Base-by-base conservation (phyloP, 1,140 invertebrate genomes). In the Hesperophylax magnus region DNA sequence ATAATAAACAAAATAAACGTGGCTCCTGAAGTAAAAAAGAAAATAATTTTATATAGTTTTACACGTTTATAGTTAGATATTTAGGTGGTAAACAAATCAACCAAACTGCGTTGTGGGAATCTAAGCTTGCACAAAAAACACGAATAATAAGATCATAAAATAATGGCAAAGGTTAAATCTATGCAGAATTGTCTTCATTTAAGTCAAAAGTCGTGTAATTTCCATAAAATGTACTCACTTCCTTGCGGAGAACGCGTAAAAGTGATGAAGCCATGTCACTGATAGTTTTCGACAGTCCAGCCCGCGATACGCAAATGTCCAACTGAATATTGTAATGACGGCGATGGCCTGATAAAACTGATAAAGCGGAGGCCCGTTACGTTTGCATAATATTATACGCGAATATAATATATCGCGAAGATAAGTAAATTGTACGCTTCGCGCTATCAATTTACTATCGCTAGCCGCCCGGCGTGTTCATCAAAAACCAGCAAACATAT, bases 251-350 rank as follows among this genome's bases (percentile, higher is more conserved):
- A 76, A 83, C 53, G 15, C 82, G 77, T 56, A 83, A 69, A 71
- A 83, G 76, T 58, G 82, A 83, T 39, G 79, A 81, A 78, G 82
- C 82, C 82, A 83, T 83, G 77, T 56, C 63, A 58, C 77, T 27
- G 77, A 27, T 9, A 69, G 22, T 53, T 69, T 47, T 61, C 56
- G 47, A 60, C 72, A 76, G 20, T 60, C 27, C 69, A 24, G 22
- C 24, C 24, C 77, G 47, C 24, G 54, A 54, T 78, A 67, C 63
- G 61, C 47, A 67, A 78, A 78, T 69, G 24, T 17, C 47, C 61
- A 69, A 78, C 77, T 78, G 65, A 78, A 69, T 76, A 76, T 17
- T 34, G 72, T 22, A 67, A 67, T 67, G 24, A 47, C 11, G 39
- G 39, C 11, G 27, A 27, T 27, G 27, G 27, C 27, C n/a, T n/a